Evolutionary conservation across 1,140 invertebrate genomes (phyloP), one percentile per base, ranked within the genome.

Genomic region (Lepidostoma basale): DNA sequence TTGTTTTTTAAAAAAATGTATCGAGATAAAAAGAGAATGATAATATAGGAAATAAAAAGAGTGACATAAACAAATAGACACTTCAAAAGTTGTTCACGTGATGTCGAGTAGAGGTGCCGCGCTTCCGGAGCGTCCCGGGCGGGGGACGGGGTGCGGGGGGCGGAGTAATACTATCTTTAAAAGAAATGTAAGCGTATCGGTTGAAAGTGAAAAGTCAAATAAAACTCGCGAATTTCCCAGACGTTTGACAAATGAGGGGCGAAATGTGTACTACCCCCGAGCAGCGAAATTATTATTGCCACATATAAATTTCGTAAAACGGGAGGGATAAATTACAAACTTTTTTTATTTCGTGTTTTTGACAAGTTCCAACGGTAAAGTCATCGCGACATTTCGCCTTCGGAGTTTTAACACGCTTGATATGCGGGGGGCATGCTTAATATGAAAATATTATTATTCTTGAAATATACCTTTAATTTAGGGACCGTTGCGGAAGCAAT

Each of bases 211-310:
- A 65, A 72, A 72, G 70, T 68, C 70, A 72, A 72, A 68, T 68
- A 72, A 72, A 72, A 68, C 54, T 68, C 36, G 60, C 25, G 59
- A 59, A 45, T 67, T 62, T 62, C 18, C 14, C 58, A 42, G 66
- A 72, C 70, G 54, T 68, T 72, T 68, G 70, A 72, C 70, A 72
- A 72, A 72, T 68, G 66, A 72, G 62, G 64, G 66, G 62, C 58
- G 62, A 68, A 71, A 71, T 62, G 60, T 62, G 44, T 54, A 47
- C 52, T 33, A 59, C 58, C 12, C 20, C 64, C 44, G 58, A 39
- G 26, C 16, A 52, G 65, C 69, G 62, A 68, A 56, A 71, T 71
- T 71, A 71, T 71, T 71, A 71, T 71, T 71, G 69, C 69, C 59
- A 47, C 65, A 62, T 67, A 71, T 71, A 71, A 71, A 71, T 71